Evolutionary conservation across 2,797 vertebrate genomes (phyloP).

Genomic region (Allobates femoralis): DNA sequence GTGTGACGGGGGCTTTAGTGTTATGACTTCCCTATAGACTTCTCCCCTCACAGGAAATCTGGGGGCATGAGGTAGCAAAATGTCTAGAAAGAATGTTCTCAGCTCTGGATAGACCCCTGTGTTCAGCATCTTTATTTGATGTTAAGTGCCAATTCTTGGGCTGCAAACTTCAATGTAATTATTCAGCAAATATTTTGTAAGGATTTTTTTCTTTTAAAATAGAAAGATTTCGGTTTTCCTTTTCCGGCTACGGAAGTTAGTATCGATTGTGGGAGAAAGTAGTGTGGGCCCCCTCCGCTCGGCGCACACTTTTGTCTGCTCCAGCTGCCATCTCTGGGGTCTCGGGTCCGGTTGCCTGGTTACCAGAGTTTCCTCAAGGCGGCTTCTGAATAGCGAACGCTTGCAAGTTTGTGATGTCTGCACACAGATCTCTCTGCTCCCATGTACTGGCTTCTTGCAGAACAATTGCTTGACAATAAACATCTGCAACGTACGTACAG

Average conservation of each 20-base stretch:
- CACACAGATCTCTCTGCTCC: slow-evolving; percentile 68
- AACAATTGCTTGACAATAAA: slow-evolving; percentile 38
- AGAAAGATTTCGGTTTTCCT: slow-evolving; percentile 13
- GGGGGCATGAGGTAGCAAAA: neutral
- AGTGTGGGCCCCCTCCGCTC: neutral
- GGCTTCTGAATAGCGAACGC: slow-evolving; percentile 72
- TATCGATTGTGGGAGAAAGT: slow-evolving; percentile 45
- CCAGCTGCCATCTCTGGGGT: slow-evolving; percentile 69
- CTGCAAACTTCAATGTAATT: neutral
- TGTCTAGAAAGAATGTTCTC: no score
- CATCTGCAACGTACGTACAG: slow-evolving; percentile 18
- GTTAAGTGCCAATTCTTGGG: neutral
- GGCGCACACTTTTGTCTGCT: slow-evolving; percentile 52
- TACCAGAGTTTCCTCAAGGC: slow-evolving; percentile 72
- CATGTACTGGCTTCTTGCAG: slow-evolving; percentile 22
- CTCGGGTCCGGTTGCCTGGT: slow-evolving; percentile 69
- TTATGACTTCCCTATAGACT: no score
- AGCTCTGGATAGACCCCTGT: neutral
- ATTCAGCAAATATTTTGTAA: neutral
- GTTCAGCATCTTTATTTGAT: neutral
- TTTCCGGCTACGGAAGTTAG: slow-evolving; percentile 27
- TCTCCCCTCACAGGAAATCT: neutral
- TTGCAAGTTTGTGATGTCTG: slow-evolving; percentile 72
- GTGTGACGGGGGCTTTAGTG: no score
- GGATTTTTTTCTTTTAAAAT: neutral